A percentile compares a stretch with the other conserved stretches of the same genome.
Evolutionary conservation across 2,888 invertebrate genomes (phyloP).

Genomic region (Lithodes maja): DNA sequence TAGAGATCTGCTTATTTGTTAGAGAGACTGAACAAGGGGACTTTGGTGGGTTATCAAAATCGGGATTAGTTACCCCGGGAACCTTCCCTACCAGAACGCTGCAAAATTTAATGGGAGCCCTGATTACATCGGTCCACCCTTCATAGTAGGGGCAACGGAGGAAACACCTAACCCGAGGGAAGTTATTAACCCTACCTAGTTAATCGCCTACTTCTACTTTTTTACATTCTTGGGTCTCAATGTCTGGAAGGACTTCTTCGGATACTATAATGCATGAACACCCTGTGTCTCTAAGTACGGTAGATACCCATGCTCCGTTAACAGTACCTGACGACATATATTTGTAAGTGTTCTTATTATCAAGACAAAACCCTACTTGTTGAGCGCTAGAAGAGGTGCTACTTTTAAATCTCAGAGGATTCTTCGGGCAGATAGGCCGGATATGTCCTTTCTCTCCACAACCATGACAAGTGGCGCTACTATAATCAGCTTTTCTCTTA

Average conservation of each 20-base stretch:
- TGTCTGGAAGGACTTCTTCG: conserved; percentile 15
- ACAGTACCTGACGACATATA: conserved; percentile 1
- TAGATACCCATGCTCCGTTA: background rate
- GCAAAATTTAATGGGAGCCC: conserved; percentile 24
- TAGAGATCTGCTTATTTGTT: background rate
- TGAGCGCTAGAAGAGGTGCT: too few species aligned
- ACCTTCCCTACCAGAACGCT: conserved; percentile 14
- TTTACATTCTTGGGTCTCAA: background rate
- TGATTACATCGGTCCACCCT: background rate
- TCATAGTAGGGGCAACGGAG: conserved; percentile 13
- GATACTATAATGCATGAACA: conserved; percentile 19
- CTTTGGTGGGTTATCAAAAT: too few species aligned
- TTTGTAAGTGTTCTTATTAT: too few species aligned
- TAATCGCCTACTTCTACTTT: too few species aligned
- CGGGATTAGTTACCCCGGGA: background rate
- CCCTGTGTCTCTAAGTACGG: background rate
- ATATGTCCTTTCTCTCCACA: conserved; percentile 12
- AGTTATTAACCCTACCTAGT: background rate
- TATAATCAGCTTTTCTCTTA: background rate
- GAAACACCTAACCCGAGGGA: conserved; percentile 16
- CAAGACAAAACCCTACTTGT: too few species aligned
- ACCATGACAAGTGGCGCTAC: too few species aligned
- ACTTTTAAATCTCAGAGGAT: background rate
- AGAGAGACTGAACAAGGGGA: too few species aligned
- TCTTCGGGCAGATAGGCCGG: background rate